These are phyloP conservation scores for Neodon shergylaensis DNA, from an alignment of 2,113 vertebrate species.

Conservation along the genomic window DNA sequence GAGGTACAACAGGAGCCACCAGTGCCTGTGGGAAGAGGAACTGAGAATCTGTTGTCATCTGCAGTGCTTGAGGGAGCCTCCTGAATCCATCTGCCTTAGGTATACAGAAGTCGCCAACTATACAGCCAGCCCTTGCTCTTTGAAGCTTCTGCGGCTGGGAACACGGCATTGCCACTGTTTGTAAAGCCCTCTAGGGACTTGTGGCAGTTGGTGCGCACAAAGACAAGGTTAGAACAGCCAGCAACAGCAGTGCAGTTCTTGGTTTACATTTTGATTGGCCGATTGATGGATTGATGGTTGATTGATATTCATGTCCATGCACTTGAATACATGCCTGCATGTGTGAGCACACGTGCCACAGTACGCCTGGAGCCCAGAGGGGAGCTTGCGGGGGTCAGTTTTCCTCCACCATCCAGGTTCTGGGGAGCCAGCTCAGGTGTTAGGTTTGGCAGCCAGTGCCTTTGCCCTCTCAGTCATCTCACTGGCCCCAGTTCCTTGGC, in stretches of 20 bases:
- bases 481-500: not conserved
- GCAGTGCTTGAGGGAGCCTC: not conserved
- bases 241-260: not conserved
- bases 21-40: not conserved
- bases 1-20: not conserved
- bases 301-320: not conserved
- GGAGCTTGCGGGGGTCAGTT: not conserved
- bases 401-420: not conserved
- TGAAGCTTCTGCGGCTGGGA: not conserved
- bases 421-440: not conserved
- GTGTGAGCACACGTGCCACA: not conserved
- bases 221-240: not conserved
- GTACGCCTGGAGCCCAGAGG: not conserved
- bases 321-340: not conserved
- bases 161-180: not conserved
- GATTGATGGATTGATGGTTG: not conserved
- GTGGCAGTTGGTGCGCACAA: not conserved
- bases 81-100: not conserved
- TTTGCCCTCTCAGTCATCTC: not conserved
- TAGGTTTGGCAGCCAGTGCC: not conserved
- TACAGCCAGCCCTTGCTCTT: not conserved
- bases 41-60: not conserved
- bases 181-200: not conserved
- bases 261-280: not conserved
- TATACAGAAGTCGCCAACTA: not conserved